Percentiles rank a stretch among this genome's conserved stretches.
phyloP scores from a whole-genome alignment of 2,888 invertebrate species.

The Aphidius colemani region DNA sequence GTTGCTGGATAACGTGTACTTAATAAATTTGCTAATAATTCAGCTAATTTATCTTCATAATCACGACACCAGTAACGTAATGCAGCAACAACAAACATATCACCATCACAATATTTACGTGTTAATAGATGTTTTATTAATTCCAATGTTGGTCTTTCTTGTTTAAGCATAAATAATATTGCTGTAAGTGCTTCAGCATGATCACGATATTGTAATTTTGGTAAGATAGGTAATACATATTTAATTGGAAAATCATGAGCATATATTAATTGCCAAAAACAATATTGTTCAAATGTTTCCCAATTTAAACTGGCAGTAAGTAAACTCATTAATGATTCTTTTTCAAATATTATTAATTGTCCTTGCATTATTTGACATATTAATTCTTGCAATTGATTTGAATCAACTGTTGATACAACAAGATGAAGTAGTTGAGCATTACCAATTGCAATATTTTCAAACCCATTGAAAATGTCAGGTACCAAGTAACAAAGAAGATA shows the following conservation, averaged over 20 bases:
- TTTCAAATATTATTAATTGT: conserved; percentile 80
- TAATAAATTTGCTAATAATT: conserved; percentile 77
- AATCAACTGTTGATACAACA: conserved; percentile 89
- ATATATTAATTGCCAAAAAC: conserved; percentile 93
- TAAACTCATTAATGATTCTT: conserved; percentile 75
- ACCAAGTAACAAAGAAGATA: conserved; percentile 89
- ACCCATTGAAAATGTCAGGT: conserved; percentile 90
- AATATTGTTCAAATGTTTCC: conserved; percentile 97
- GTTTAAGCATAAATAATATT: conserved; percentile 87
- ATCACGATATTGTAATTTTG: conserved; percentile 78
- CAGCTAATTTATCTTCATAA: conserved; percentile 85
- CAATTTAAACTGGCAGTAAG: conserved; percentile 85
- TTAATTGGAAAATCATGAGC: conserved; percentile 95
- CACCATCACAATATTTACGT: conserved; percentile 73
- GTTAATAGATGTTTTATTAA: conserved; percentile 83
- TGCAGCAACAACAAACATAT: conserved; percentile 88
- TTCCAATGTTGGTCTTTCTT: conserved; percentile 87
- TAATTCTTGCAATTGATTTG: conserved; percentile 86
- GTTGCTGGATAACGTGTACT: conserved; percentile 84
- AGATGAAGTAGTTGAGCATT: conserved; percentile 86
- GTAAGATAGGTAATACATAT: conserved; percentile 78
- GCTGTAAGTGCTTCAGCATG: conserved; percentile 93
- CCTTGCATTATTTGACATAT: conserved; percentile 91
- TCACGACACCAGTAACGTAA: conserved; percentile 94
- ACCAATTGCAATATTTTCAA: conserved; percentile 84